These are phyloP conservation scores for Anolis apletophallus DNA, from an alignment of 2,797 vertebrate genomes.

Conservation along the genomic window DNA sequence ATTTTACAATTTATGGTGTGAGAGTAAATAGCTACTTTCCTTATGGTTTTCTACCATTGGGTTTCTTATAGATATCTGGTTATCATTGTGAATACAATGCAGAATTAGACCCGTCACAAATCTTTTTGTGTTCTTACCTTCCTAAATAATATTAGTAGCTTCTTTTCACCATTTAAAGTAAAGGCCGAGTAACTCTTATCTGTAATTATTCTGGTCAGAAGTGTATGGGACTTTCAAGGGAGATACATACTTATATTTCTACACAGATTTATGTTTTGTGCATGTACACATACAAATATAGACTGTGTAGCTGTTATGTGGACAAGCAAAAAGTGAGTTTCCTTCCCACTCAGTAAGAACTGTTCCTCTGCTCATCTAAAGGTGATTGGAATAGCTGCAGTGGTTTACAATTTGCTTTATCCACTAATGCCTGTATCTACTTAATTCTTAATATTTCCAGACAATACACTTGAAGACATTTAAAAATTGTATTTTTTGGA, in stretches of 20 bases:
- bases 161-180: neutral
- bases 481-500: neutral
- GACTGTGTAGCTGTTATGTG: neutral
- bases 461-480: neutral
- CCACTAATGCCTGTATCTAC: neutral
- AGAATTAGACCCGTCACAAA: too few relatives aligned
- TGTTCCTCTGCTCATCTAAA: neutral
- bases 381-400: neutral
- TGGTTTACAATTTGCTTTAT: neutral
- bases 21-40: neutral
- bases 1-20: neutral
- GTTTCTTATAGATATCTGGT: neutral
- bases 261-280: too few relatives aligned
- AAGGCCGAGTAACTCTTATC: too few relatives aligned
- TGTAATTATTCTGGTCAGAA: too few relatives aligned
- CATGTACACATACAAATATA: neutral
- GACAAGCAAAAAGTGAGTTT: neutral
- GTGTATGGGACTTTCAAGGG: too few relatives aligned
- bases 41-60: neutral
- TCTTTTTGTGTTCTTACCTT: neutral
- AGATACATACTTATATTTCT: too few relatives aligned
- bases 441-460: conserved; percentile 24
- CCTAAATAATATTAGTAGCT: neutral
- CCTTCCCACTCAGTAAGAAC: too few relatives aligned
- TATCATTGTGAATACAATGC: neutral